Evolutionary conservation across 1,140 invertebrate species (phyloP).

Genomic region (Monochamus saltuarius): DNA sequence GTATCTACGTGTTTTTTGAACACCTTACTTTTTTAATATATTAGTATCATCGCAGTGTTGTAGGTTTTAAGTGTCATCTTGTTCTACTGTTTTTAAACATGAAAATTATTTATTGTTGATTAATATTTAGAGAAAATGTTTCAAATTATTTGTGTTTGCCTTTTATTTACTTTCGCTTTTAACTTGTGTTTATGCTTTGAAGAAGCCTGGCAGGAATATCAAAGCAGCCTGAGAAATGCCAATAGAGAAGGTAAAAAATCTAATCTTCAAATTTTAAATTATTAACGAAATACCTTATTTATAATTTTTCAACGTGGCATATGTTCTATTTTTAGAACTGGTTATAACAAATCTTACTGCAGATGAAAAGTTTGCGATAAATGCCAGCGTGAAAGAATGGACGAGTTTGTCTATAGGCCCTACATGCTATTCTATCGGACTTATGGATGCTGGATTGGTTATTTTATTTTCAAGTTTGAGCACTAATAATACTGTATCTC

Average conservation of each 20-base stretch:
- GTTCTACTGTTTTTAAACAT: no score
- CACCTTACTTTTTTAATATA: no score
- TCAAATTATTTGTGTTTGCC: slow-evolving; percentile 4
- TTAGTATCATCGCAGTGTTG: no score
- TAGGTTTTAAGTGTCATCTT: no score
- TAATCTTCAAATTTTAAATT: slow-evolving; percentile 8
- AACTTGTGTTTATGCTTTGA: slow-evolving; percentile 22
- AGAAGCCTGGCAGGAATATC: slow-evolving; percentile 29
- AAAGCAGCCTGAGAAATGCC: slow-evolving; percentile 20
- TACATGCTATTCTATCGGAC: slow-evolving; percentile 28
- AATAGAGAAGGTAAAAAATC: slow-evolving; percentile 32
- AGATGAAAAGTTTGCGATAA: slow-evolving; percentile 19
- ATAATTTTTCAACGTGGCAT: no score
- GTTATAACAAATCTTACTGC: slow-evolving; percentile 27
- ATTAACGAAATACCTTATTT: neutral
- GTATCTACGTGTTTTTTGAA: no score
- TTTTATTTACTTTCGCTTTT: slow-evolving; percentile 11
- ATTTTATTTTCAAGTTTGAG: slow-evolving; percentile 15
- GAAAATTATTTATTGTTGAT: no score
- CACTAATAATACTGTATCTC: slow-evolving; percentile 1
- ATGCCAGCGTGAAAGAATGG: slow-evolving; percentile 25
- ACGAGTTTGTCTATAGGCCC: slow-evolving; percentile 27
- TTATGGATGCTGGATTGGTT: slow-evolving; percentile 11
- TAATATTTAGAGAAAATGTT: slow-evolving; percentile 1
- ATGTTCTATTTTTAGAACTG: slow-evolving; percentile 32